These are phyloP conservation scores for Pristiophorus japonicus DNA, from an alignment of 2,113 vertebrate genomes.

Conservation along the genomic window DNA sequence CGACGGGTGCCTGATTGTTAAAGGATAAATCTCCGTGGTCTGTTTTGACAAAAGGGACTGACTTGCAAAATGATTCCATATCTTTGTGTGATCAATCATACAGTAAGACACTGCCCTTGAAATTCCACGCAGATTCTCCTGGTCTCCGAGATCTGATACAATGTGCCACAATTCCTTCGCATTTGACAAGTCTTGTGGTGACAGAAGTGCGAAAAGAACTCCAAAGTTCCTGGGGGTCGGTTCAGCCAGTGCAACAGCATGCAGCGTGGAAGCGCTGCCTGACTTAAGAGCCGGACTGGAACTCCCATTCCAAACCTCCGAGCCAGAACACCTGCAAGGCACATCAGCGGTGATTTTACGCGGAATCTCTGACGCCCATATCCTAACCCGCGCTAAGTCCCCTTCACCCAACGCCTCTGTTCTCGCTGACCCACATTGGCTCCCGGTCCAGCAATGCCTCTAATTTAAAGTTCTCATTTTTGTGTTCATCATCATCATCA, in stretches of 20 bases:
- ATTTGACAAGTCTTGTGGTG: neutral
- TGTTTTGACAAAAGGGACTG: neutral
- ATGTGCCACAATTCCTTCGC: neutral
- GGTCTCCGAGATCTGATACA: neutral
- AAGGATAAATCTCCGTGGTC: neutral
- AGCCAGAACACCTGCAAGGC: neutral
- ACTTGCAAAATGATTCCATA: neutral
- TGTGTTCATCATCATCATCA: too few species aligned
- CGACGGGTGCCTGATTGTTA: neutral
- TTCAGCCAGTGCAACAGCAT: neutral
- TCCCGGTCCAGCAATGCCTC: too few species aligned
- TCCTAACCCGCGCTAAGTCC: too few species aligned
- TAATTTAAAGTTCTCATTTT: too few species aligned
- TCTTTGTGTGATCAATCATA: neutral
- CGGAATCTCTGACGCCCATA: too few species aligned
- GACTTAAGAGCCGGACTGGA: neutral
- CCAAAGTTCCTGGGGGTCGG: neutral
- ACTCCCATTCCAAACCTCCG: neutral
- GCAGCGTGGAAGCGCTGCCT: neutral
- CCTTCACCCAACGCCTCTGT: too few species aligned
- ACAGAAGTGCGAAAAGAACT: neutral
- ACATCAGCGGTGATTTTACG: too few species aligned
- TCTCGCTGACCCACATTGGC: too few species aligned
- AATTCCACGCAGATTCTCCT: neutral
- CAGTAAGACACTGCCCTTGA: neutral